Percentiles rank a stretch among this genome's conserved stretches.
phyloP scores from a whole-genome alignment of 92 coral and sea anemone species.

The Actinernus sp. region DNA sequence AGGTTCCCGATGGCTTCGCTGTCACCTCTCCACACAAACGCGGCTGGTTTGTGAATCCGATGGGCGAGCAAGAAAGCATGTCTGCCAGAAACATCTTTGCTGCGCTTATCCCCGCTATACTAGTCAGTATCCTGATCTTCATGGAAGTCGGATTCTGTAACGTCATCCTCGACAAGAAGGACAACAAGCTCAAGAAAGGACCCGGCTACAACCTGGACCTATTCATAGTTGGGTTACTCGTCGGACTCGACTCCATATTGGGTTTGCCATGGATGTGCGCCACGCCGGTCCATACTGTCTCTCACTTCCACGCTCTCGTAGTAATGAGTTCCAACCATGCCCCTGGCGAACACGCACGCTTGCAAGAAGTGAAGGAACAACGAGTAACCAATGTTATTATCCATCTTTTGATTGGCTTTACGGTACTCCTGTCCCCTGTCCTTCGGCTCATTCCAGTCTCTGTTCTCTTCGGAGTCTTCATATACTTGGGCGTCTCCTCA shows the following conservation, averaged over 20 bases:
- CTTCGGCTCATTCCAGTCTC: constrained; percentile 91
- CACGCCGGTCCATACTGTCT: constrained; percentile 96
- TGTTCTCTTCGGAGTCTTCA: constrained; percentile 92
- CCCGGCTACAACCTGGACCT: constrained; percentile 96
- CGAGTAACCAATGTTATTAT: constrained; percentile 91
- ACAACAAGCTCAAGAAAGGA: constrained; percentile 95
- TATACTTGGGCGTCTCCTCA: constrained; percentile 92
- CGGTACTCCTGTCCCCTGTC: constrained; percentile 83
- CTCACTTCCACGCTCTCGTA: constrained; percentile 92
- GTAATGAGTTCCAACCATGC: constrained; percentile 89
- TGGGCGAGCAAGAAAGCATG: constrained; percentile 76
- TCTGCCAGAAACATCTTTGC: constrained; percentile 64
- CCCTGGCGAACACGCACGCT: constrained; percentile 92
- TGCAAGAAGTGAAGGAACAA: constrained; percentile 91
- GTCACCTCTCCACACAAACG: constrained; percentile 72
- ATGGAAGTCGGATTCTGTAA: constrained; percentile 98
- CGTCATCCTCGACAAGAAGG: constrained; percentile 94
- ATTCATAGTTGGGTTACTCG: constrained; percentile 87
- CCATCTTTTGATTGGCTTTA: constrained; percentile 90
- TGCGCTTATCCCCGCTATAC: constrained; percentile 91
- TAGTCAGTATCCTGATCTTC: constrained; percentile 95
- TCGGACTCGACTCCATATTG: constrained; percentile 85
- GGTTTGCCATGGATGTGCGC: constrained; percentile 99
- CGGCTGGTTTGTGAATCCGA: constrained; percentile 91
- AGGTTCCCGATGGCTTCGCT: constrained; percentile 80